phyloP scores from a whole-genome alignment of 1,140 invertebrate genomes.

The Megathymus violae region DNA sequence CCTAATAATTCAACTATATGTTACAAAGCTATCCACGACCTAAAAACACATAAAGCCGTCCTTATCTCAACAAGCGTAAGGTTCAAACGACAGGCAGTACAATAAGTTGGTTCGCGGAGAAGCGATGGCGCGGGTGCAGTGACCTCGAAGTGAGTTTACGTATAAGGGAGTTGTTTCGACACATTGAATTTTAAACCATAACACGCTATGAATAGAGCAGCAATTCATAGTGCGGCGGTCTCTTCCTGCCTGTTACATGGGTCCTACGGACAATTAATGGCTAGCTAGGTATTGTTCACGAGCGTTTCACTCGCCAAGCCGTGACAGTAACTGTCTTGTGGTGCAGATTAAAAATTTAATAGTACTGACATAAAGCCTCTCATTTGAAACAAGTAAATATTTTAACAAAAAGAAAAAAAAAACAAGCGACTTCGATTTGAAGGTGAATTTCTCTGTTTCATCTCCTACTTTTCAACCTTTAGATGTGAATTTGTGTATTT shows the following conservation, averaged over 20 bases:
- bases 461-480: no score
- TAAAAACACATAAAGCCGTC: conserved; percentile 31
- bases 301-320: not conserved
- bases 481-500: no score
- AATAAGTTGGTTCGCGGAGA: conserved; percentile 31
- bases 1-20: conserved; percentile 45
- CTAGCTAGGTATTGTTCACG: conserved; percentile 19
- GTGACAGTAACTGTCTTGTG: conserved; percentile 2
- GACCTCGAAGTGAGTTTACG: conserved; percentile 53
- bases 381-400: no score
- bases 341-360: not conserved
- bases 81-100: conserved; percentile 24
- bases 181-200: conserved; percentile 4
- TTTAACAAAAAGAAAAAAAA: no score
- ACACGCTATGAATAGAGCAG: not conserved
- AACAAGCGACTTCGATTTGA: no score
- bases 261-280: conserved; percentile 28
- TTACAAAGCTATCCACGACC: conserved; percentile 18
- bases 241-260: conserved; percentile 11
- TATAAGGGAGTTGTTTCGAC: conserved; percentile 47
- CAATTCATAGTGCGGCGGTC: not conserved
- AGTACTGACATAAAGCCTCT: not conserved
- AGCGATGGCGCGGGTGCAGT: conserved; percentile 45
- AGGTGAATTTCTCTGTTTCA: no score
- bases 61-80: conserved; percentile 34